A percentile compares a stretch with the other conserved stretches of the same genome.
Evolutionary conservation across 2,888 invertebrate species (phyloP).

Genomic region (Entomobrya proxima): DNA sequence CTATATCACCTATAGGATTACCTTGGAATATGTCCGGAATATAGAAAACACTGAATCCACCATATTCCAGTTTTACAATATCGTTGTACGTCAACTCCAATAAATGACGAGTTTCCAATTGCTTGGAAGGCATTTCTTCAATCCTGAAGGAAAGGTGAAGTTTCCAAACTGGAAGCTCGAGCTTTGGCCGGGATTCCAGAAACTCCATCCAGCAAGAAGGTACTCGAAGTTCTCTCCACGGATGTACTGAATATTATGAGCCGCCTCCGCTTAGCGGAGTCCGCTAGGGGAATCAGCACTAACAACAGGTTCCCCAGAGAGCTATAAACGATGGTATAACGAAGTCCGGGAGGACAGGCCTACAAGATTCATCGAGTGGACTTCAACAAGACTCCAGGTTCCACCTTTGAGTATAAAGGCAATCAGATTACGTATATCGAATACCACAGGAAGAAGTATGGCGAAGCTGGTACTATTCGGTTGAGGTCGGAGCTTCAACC

Average conservation of each 20-base stretch:
- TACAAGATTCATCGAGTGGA: conserved; percentile 79
- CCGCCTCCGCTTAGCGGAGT: too few species aligned
- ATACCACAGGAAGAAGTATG: conserved; percentile 77
- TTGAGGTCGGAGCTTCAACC: conserved; percentile 53
- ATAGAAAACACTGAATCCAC: conserved; percentile 6
- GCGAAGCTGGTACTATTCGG: conserved; percentile 5
- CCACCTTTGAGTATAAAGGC: conserved; percentile 76
- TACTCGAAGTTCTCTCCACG: conserved; percentile 26
- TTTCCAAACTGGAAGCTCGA: conserved; percentile 44
- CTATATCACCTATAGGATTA: neutral
- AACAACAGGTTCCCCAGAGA: neutral
- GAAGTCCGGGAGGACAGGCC: conserved; percentile 77
- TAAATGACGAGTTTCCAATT: neutral
- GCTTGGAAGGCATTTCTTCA: conserved; percentile 55
- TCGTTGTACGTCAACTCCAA: conserved; percentile 9
- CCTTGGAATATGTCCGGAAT: neutral
- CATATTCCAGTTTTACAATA: conserved; percentile 61
- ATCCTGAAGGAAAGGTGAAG: neutral
- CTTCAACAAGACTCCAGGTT: conserved; percentile 77
- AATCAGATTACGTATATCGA: conserved; percentile 75
- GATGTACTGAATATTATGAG: neutral
- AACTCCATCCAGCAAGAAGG: conserved; percentile 57
- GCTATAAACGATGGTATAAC: conserved; percentile 26
- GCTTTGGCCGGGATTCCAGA: conserved; percentile 61
- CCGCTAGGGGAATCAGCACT: neutral